Conservation (phyloP, 1,140 invertebrate species). For the Drosophila lini region DNA sequence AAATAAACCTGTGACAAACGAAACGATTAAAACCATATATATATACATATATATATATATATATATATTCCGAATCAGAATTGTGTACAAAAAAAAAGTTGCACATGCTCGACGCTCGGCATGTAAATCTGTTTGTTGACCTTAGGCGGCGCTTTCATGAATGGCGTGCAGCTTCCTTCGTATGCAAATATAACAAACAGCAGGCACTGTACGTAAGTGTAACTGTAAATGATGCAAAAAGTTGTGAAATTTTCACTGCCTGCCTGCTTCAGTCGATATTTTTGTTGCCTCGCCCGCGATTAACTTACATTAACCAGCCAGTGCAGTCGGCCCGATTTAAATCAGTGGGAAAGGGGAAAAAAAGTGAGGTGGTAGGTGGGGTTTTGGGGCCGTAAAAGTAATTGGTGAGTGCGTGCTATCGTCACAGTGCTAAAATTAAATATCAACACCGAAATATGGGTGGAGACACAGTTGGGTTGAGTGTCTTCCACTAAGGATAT, state of each 20-base stretch:
- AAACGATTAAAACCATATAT: slow-evolving; percentile 22
- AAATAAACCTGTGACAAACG: slow-evolving; percentile 53
- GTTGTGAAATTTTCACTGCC: slow-evolving; percentile 35
- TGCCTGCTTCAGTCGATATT: slow-evolving; percentile 12
- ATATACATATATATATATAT: slow-evolving; percentile 18
- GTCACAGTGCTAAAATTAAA: slow-evolving; percentile 50
- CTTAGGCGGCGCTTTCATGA: slow-evolving; percentile 50
- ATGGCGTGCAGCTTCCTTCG: slow-evolving; percentile 44
- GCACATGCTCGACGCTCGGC: slow-evolving; percentile 4
- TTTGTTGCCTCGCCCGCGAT: slow-evolving; percentile 17
- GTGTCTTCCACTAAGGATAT: slow-evolving; percentile 27
- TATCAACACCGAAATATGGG: slow-evolving; percentile 35
- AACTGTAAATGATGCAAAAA: slow-evolving; percentile 51
- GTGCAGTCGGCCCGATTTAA: slow-evolving; percentile 9
- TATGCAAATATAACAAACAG: slow-evolving; percentile 16
- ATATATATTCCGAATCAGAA: slow-evolving; percentile 1
- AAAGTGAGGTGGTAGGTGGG: not conserved
- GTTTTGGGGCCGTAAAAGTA: slow-evolving; percentile 1
- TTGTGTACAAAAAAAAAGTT: slow-evolving; percentile 12
- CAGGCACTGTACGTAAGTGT: slow-evolving; percentile 15
- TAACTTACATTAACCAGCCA: not conserved
- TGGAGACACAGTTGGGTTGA: slow-evolving; percentile 20
- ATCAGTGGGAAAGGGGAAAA: not conserved
- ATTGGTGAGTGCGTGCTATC: slow-evolving; percentile 22
- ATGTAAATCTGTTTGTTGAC: slow-evolving; percentile 54